phyloP scores from a whole-genome alignment of 2,797 vertebrate genomes.

The Clarias platycephalus region DNA sequence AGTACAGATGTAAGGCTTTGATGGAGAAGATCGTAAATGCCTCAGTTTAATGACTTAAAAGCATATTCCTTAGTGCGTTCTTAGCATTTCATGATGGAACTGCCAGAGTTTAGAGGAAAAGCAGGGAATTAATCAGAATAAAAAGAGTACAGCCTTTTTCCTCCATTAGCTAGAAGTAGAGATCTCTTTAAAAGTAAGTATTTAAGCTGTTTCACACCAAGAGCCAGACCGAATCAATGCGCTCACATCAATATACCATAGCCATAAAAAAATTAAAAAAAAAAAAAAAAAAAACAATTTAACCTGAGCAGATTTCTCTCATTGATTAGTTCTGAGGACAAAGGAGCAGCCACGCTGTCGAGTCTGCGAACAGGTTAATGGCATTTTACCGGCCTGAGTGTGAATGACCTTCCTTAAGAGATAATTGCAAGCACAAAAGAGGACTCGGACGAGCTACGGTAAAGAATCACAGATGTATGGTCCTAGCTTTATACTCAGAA shows the following conservation, averaged over 20 bases:
- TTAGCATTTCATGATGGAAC: conserved; percentile 34
- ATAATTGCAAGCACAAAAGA: conserved; percentile 39
- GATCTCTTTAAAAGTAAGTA: conserved; percentile 45
- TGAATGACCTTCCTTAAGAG: conserved; percentile 45
- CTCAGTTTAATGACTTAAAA: conserved; percentile 54
- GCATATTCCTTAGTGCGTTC: conserved; percentile 47
- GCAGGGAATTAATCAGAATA: conserved; percentile 38
- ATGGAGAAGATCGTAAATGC: conserved; percentile 15
- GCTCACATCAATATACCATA: conserved; percentile 55
- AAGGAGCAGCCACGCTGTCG: conserved; percentile 22
- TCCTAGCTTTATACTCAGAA: background rate
- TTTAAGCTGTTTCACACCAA: conserved; percentile 48
- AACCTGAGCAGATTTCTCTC: conserved; percentile 50
- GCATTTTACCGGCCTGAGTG: conserved; percentile 50
- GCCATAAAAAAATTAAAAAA: conserved; percentile 47
- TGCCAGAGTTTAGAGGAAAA: conserved; percentile 34
- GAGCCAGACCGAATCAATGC: conserved; percentile 52
- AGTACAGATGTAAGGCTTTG: conserved; percentile 22
- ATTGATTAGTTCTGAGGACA: conserved; percentile 51
- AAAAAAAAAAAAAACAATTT: conserved; percentile 49
- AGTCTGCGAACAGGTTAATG: conserved; percentile 48
- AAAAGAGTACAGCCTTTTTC: conserved; percentile 35
- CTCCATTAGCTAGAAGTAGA: conserved; percentile 22
- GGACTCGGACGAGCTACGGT: background rate
- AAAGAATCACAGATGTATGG: background rate